Percentiles rank a stretch among this genome's conserved stretches.
phyloP scores from a whole-genome alignment of 2,888 invertebrate genomes.

The Herminia tarsipennalis region DNA sequence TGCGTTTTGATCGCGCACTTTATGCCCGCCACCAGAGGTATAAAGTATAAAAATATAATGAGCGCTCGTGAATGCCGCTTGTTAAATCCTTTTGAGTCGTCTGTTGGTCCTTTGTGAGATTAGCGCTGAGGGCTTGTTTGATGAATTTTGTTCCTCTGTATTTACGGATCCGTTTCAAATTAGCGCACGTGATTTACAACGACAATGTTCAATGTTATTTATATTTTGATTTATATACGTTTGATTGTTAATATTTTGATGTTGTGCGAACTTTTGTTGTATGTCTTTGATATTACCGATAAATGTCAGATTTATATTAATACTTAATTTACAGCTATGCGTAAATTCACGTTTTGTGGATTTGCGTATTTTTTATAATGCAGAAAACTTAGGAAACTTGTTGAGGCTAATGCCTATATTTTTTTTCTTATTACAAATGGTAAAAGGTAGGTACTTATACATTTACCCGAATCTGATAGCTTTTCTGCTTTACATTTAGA shows the following conservation, averaged over 20 bases:
- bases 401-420: too few relatives aligned
- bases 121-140: constrained; percentile 64
- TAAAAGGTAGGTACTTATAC: too few relatives aligned
- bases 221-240: constrained; percentile 64
- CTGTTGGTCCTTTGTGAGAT: constrained; percentile 75
- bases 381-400: too few relatives aligned
- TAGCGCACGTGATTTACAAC: constrained; percentile 76
- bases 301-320: too few relatives aligned
- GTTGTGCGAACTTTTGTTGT: constrained; percentile 11
- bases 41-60: constrained; percentile 86
- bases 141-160: constrained; percentile 60
- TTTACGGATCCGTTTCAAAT: constrained; percentile 80
- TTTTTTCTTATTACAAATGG: too few relatives aligned
- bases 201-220: constrained; percentile 66
- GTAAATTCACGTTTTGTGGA: too few relatives aligned
- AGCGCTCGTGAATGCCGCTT: constrained; percentile 81
- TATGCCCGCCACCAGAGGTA: constrained; percentile 75
- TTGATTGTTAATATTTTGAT: constrained; percentile 33
- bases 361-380: too few relatives aligned
- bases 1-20: constrained; percentile 84
- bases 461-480: too few relatives aligned
- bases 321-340: too few relatives aligned
- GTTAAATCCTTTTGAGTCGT: constrained; percentile 83
- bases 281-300: neutral
- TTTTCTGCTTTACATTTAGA: too few relatives aligned